phyloP scores from a whole-genome alignment of 23 tunicate genomes.

The Aplidium turbinatum region DNA sequence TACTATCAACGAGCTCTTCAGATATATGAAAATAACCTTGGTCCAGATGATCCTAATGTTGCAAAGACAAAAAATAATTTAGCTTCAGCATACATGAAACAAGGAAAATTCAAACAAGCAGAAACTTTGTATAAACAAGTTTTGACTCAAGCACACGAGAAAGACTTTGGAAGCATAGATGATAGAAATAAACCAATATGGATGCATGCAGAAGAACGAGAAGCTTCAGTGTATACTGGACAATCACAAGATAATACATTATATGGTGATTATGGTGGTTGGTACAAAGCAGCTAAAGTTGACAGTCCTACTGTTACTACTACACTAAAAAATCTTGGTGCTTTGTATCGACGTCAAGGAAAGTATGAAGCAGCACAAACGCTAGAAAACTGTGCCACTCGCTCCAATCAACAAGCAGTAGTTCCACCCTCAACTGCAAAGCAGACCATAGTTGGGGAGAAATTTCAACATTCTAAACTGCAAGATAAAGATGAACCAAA shows the following conservation, averaged over 20 bases:
- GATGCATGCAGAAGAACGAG: constrained; percentile 99
- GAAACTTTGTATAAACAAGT: constrained; percentile 98
- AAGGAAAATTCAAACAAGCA: constrained; percentile 96
- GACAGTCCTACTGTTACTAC: constrained; percentile 96
- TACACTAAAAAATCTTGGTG: constrained; percentile 88
- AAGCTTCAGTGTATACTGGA: constrained; percentile 73
- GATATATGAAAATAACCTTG: constrained; percentile 92
- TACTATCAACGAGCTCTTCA: constrained; percentile 96
- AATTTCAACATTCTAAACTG: constrained; percentile 48
- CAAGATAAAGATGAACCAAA: constrained; percentile 49
- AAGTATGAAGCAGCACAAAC: constrained; percentile 96
- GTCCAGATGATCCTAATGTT: constrained; percentile 97
- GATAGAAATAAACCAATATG: constrained; percentile 98
- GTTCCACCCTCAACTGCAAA: constrained; percentile 12
- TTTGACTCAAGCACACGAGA: constrained; percentile 96
- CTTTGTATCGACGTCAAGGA: constrained; percentile 92
- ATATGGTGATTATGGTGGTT: constrained; percentile 91
- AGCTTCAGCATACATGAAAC: constrained; percentile 97
- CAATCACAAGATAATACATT: constrained; percentile 75
- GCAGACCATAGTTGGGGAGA: constrained; percentile 15
- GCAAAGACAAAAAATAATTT: constrained; percentile 93
- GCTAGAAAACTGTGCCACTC: constrained; percentile 85
- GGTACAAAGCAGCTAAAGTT: constrained; percentile 98
- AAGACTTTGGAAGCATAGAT: constrained; percentile 96
- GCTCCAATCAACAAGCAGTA: constrained; percentile 53